These are phyloP conservation scores for Eulemur coronatus DNA, from an alignment of 2,797 vertebrate genomes.

Conservation along the genomic window DNA sequence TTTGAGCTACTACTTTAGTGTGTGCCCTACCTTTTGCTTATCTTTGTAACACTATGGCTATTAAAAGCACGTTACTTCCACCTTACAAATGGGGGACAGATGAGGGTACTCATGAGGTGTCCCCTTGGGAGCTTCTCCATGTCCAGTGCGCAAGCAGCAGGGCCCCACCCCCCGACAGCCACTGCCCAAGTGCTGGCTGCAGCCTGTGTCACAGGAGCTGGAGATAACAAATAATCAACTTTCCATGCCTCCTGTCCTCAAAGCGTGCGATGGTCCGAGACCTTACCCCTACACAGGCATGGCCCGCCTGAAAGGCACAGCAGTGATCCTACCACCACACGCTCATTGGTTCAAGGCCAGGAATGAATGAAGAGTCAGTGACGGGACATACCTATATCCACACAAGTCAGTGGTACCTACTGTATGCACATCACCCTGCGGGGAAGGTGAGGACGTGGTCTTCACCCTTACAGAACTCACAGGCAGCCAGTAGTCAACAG, in stretches of 20 bases:
- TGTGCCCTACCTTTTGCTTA: not conserved
- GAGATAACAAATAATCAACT: too few species aligned
- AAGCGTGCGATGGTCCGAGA: fast-evolving
- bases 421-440: fast-evolving
- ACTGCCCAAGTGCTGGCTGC: fast-evolving
- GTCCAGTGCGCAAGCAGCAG: fast-evolving
- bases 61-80: not conserved
- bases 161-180: not conserved
- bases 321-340: fast-evolving
- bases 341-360: fast-evolving
- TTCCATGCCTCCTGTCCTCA: too few species aligned
- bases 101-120: not conserved
- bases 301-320: not conserved
- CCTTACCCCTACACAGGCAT: fast-evolving
- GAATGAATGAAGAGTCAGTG: not conserved
- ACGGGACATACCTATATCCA: fast-evolving
- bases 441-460: not conserved
- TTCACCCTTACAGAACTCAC: not conserved
- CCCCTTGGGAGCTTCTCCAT: not conserved
- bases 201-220: not conserved
- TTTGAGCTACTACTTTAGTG: not conserved
- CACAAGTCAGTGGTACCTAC: fast-evolving
- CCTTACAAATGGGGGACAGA: not conserved
- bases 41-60: not conserved
- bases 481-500: not conserved